Evolutionary conservation across 2,888 invertebrate species (phyloP), one percentile per base, ranked within the genome.

Genomic region (Amblyjoppa proteus): DNA sequence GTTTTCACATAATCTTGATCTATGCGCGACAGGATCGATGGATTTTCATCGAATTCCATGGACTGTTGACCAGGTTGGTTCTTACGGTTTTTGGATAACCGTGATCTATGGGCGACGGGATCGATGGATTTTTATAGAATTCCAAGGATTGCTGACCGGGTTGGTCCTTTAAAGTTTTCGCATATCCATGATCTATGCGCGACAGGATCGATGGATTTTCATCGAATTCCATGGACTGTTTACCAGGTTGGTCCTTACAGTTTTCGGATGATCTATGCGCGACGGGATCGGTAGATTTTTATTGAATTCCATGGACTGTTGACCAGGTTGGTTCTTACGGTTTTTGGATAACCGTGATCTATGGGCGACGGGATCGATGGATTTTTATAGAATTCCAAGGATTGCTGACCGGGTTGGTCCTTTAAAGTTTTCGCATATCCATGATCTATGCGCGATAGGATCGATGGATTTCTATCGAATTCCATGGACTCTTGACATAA

Each of bases 41-140:
- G 64, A 66, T 73, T 76, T 58, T 75, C 53, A 68, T 68, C 25
- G 68, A 41, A 41, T 68, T 68, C 25, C 41, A 31, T 31, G 4
- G 16, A 34, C 16, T 31, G 11, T 16, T 3, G 11, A 11, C 11
- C 41, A 11, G 11, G 41, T 41, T 41, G 41, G 9, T 66, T 25
- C 25, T 64, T 28, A n/a, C 45, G 11, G 9, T 34, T 31, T 68
- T 64, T 25, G n/a, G 31, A 20, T 49, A 79, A 49, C 38, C 61
- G 34, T 31, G 53, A 80, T 66, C 53, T 28, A 53, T 64, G 31
- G 13, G 31, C 31, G 13, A 66, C 25, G 31, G n/a, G 41, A 73
- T 70, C 56, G 20, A 66, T 56, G 16, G 64, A 66, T 73, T 76
- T 58, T 71, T 61, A 68, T 68, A 13, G 41, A 41, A 13, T 41